phyloP scores from a whole-genome alignment of 2,797 vertebrate species.

The Myiothlypis chrysogaster region DNA sequence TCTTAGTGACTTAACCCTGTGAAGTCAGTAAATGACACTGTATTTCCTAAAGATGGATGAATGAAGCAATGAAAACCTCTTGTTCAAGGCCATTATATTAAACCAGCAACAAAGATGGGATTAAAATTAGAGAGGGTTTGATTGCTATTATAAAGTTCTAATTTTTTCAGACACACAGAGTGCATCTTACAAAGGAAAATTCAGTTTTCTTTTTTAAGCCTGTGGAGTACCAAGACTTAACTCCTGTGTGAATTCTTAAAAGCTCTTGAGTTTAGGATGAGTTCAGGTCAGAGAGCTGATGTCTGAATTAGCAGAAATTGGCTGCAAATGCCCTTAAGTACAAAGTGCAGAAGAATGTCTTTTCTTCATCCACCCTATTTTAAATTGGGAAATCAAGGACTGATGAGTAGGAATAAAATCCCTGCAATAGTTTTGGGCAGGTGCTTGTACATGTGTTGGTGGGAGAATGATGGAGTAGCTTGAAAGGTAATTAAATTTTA shows the following conservation, averaged over 20 bases:
- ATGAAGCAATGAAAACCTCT: background rate
- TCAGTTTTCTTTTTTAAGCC: background rate
- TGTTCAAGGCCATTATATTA: background rate
- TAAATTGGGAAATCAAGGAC: background rate
- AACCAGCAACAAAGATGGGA: background rate
- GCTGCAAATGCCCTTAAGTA: background rate
- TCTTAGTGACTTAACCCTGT: background rate
- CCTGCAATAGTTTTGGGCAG: background rate
- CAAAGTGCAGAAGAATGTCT: background rate
- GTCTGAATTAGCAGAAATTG: background rate
- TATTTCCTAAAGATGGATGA: background rate
- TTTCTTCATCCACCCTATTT: background rate
- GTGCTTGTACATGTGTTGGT: background rate
- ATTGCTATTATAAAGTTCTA: background rate
- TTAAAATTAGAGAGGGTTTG: background rate
- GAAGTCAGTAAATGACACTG: background rate
- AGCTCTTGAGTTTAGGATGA: background rate
- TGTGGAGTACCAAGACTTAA: background rate
- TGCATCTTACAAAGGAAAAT: background rate
- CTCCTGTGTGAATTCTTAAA: background rate
- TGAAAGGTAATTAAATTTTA: background rate
- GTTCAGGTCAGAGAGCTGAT: background rate
- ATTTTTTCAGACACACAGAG: background rate
- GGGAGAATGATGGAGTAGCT: background rate
- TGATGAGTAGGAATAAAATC: background rate